phyloP scores from a whole-genome alignment of 2,888 invertebrate species.

The Hypena proboscidalis region DNA sequence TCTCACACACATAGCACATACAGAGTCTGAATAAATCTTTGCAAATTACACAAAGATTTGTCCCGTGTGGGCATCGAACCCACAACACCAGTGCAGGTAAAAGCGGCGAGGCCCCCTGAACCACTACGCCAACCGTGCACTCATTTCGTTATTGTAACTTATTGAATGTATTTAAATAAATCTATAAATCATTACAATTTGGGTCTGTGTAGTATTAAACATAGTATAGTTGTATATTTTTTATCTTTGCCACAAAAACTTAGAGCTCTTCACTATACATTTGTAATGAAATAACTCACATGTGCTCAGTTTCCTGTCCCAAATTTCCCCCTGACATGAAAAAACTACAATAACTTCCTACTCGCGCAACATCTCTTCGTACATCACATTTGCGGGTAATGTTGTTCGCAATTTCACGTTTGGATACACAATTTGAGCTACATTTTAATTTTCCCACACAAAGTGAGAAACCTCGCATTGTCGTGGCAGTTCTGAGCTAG shows the following conservation, averaged over 20 bases:
- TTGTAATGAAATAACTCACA: too few relatives aligned
- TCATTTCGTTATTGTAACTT: too few relatives aligned
- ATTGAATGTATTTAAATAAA: neutral
- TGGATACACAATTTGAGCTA: constrained; percentile 42
- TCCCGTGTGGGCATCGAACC: too few relatives aligned
- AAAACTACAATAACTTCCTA: too few relatives aligned
- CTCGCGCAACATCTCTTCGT: neutral
- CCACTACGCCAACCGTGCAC: too few relatives aligned
- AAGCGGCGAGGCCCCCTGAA: too few relatives aligned
- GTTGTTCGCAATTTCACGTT: constrained; percentile 38
- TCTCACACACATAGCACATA: too few relatives aligned
- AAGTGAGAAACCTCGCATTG: constrained; percentile 58
- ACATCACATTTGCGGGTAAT: constrained; percentile 27
- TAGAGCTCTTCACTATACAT: too few relatives aligned
- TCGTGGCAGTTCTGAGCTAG: constrained; percentile 60
- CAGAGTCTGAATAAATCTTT: too few relatives aligned
- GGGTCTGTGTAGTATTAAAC: neutral
- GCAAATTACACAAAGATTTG: too few relatives aligned
- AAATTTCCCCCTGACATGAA: neutral
- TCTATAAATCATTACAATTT: constrained; percentile 2
- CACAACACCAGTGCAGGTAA: too few relatives aligned
- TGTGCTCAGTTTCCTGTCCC: neutral
- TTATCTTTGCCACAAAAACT: too few relatives aligned
- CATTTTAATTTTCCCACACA: constrained; percentile 60
- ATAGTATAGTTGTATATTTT: constrained; percentile 1